Evolutionary conservation across 2,888 invertebrate species (phyloP).

Genomic region (Erebia aethiops): DNA sequence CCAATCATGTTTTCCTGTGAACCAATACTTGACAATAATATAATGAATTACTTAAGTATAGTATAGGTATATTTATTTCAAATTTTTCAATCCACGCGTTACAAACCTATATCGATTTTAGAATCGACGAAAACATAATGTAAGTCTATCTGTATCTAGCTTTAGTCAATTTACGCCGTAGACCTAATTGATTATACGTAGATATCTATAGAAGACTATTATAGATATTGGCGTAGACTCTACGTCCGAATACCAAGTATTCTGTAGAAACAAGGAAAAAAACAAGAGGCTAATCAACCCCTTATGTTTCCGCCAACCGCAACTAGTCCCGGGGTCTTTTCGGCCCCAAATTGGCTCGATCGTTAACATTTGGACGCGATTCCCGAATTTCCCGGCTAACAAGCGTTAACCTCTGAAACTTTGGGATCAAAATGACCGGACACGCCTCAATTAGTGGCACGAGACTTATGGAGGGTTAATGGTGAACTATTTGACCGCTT

Average conservation of each 20-base stretch:
- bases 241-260: neutral
- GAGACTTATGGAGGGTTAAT: conserved; percentile 42
- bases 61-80: no score
- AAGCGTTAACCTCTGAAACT: conserved; percentile 64
- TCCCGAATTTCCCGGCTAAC: conserved; percentile 76
- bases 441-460: conserved; percentile 74
- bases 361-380: conserved; percentile 78
- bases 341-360: conserved; percentile 70
- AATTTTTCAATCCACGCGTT: no score
- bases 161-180: no score
- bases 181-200: no score
- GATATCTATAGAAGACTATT: no score
- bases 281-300: conserved; percentile 62
- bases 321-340: conserved; percentile 54
- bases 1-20: no score
- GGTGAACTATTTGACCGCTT: conserved; percentile 27
- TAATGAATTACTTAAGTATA: no score
- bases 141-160: no score
- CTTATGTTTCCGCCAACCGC: conserved; percentile 55
- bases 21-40: no score
- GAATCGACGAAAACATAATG: no score
- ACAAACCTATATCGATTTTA: no score
- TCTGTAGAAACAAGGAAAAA: conserved; percentile 29
- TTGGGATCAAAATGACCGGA: conserved; percentile 70
- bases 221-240: neutral